A percentile compares a stretch with the other conserved stretches of the same genome.
phyloP scores from a whole-genome alignment of 2,797 vertebrate species.

The Gambusia yucatana region DNA sequence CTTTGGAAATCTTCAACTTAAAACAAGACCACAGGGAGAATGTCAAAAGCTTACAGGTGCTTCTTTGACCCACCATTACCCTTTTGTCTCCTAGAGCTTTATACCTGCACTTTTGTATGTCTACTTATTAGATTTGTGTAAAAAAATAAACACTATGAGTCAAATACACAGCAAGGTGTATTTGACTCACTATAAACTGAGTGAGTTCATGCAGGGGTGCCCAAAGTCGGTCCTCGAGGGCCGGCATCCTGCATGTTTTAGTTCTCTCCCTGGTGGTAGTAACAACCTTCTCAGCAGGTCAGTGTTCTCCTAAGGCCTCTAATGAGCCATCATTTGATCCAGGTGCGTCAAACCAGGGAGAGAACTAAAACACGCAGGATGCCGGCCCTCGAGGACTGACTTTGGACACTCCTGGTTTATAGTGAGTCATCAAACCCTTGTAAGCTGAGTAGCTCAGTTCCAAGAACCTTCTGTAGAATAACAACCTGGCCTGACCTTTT shows the following conservation, averaged over 20 bases:
- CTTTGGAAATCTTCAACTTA: constrained; percentile 36
- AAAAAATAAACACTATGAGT: neutral
- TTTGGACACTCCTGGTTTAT: too few species aligned
- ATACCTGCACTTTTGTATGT: constrained; percentile 1
- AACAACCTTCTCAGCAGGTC: too few species aligned
- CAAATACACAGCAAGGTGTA: neutral
- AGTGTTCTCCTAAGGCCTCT: too few species aligned
- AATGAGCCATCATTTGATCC: too few species aligned
- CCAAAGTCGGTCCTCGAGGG: too few species aligned
- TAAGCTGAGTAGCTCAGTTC: neutral
- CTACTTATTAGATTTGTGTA: constrained; percentile 51
- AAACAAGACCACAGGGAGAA: constrained; percentile 40
- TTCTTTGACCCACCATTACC: constrained; percentile 20
- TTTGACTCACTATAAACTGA: neutral
- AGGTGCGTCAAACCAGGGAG: too few species aligned
- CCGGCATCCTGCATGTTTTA: too few species aligned
- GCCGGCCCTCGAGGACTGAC: too few species aligned
- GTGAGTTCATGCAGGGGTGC: too few species aligned
- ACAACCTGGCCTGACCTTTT: neutral
- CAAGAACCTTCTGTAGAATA: neutral
- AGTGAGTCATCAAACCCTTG: neutral
- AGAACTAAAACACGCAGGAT: too few species aligned
- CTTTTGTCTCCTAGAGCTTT: constrained; percentile 24
- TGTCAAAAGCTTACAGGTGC: constrained; percentile 53
- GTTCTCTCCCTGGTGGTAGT: too few species aligned